Conservation (phyloP, 2,113 vertebrate genomes). For the Rhinopomastus cyanomelas region DNA sequence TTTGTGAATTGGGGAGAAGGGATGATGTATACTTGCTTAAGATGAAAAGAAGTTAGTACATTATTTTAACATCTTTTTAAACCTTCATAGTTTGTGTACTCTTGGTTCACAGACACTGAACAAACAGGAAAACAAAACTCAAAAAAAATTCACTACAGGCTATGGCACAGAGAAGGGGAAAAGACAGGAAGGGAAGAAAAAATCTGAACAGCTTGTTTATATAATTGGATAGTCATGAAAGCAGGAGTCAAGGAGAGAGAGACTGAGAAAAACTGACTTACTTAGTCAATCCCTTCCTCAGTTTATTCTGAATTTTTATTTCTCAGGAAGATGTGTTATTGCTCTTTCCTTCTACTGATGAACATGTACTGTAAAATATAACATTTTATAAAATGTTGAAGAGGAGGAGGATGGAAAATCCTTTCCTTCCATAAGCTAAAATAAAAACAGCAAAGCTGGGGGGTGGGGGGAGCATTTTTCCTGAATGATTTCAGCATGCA, state of each 20-base stretch:
- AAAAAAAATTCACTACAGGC: not conserved
- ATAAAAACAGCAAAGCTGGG: fast-evolving
- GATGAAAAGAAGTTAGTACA: not conserved
- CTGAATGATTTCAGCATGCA: not conserved
- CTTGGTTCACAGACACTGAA: not conserved
- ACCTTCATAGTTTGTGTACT: not conserved
- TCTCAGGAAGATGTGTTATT: not conserved
- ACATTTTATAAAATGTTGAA: not conserved
- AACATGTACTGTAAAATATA: not conserved
- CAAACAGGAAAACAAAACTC: not conserved
- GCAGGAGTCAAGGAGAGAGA: not conserved
- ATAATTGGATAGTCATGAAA: not conserved
- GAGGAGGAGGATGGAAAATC: not conserved
- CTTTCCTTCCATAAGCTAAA: not conserved
- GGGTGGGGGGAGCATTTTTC: not conserved
- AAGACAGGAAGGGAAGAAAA: not conserved
- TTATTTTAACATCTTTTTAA: not conserved
- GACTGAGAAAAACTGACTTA: not conserved
- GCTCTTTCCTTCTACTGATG: not conserved
- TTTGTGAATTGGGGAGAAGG: not conserved
- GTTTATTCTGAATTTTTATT: not conserved
- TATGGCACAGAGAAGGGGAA: not conserved
- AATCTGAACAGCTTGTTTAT: not conserved
- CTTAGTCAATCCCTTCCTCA: not conserved
- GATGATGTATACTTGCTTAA: not conserved